Evolutionary conservation across 2,797 vertebrate species (phyloP).

Genomic region (Selene dorsalis): DNA sequence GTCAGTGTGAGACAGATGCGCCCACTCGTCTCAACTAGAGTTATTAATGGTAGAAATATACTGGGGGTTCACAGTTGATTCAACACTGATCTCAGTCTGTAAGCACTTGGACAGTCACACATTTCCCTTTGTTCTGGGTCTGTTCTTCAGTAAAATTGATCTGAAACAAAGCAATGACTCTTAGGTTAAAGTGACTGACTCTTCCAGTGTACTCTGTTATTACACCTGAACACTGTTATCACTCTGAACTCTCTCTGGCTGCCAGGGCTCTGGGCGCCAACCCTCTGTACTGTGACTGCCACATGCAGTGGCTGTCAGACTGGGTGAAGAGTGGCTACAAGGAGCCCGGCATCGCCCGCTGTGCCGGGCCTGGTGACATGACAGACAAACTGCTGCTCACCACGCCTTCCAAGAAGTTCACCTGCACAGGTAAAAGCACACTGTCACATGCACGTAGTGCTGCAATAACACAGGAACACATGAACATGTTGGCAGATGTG

Average conservation of each 20-base stretch:
- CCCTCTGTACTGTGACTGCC: constrained; percentile 96
- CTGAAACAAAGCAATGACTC: constrained; percentile 2
- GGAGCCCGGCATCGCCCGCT: constrained; percentile 97
- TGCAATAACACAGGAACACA: not conserved
- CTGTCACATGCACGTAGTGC: not conserved
- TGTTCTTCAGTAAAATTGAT: not conserved
- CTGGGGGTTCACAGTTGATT: not conserved
- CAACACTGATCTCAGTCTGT: constrained; percentile 13
- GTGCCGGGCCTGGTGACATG: constrained; percentile 95
- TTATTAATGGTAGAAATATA: constrained; percentile 4
- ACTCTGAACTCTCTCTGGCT: not conserved
- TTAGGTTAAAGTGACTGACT: not conserved
- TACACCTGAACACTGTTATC: constrained; percentile 8
- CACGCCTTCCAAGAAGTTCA: constrained; percentile 97
- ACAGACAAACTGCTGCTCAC: constrained; percentile 97
- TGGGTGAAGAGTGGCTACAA: constrained; percentile 99
- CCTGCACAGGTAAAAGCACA: constrained; percentile 91
- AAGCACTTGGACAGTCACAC: constrained; percentile 9
- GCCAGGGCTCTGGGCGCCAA: constrained; percentile 96
- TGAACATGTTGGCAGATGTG: not conserved
- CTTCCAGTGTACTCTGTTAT: not conserved
- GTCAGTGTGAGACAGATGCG: not conserved
- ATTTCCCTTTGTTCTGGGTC: constrained; percentile 6
- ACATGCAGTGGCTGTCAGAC: constrained; percentile 98
- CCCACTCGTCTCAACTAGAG: not conserved